Conservation (phyloP, 2,113 vertebrate species). For the Ciconia stormi region DNA sequence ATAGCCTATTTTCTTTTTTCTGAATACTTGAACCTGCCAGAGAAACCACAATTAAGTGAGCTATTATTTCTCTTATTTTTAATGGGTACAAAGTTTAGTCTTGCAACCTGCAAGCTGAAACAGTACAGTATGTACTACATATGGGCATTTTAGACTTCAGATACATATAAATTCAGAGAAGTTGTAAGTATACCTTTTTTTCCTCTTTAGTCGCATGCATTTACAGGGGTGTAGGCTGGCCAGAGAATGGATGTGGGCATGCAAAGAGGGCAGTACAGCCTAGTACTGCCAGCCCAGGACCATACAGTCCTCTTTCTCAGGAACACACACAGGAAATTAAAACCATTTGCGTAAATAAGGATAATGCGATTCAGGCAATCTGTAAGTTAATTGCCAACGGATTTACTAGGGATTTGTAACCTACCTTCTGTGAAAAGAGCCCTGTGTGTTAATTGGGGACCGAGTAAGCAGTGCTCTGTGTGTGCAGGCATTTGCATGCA, state of each 20-base stretch:
- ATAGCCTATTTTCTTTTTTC: neutral
- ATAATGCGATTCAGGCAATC: neutral
- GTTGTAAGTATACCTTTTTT: neutral
- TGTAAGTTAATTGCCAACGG: neutral
- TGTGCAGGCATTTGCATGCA: rapidly evolving
- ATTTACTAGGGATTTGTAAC: conserved; percentile 14
- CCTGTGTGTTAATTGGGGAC: neutral
- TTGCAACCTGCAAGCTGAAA: neutral
- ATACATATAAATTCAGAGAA: neutral
- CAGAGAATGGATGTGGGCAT: neutral
- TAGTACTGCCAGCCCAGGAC: neutral
- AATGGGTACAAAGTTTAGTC: neutral
- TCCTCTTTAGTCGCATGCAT: rapidly evolving
- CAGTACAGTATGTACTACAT: neutral
- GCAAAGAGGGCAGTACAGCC: neutral
- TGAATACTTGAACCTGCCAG: neutral
- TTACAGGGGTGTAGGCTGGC: neutral
- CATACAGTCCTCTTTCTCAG: neutral
- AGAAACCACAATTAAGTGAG: neutral
- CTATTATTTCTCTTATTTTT: neutral
- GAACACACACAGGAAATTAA: neutral
- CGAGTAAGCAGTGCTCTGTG: rapidly evolving
- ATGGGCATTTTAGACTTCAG: neutral
- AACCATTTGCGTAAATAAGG: neutral
- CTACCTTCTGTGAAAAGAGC: neutral